A percentile compares a stretch with the other conserved stretches of the same genome.
These are phyloP conservation scores for Pimpla rufipes DNA, from an alignment of 2,888 invertebrate genomes.

Conservation along the genomic window DNA sequence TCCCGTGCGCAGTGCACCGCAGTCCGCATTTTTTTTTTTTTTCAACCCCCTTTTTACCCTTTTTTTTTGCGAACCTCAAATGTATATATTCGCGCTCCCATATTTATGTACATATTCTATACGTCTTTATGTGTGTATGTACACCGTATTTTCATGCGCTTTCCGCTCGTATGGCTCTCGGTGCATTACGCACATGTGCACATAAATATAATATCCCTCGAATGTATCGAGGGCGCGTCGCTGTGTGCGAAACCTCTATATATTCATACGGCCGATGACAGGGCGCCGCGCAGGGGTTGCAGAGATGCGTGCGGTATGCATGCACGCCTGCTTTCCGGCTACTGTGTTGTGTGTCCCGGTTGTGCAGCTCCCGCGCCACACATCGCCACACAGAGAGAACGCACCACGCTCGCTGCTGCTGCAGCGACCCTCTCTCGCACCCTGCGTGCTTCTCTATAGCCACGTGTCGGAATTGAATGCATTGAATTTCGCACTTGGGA, in stretches of 20 bases:
- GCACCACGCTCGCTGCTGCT: constrained; percentile 4
- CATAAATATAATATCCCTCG: constrained; percentile 13
- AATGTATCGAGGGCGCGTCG: background rate
- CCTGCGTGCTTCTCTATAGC: constrained; percentile 23
- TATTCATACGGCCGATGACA: constrained; percentile 7
- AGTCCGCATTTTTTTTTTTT: background rate
- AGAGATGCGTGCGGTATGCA: constrained; percentile 17
- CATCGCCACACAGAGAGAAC: background rate
- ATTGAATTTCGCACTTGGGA: constrained; percentile 60
- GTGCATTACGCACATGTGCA: constrained; percentile 15
- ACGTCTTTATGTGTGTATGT: background rate
- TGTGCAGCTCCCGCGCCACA: background rate
- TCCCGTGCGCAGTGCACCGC: background rate
- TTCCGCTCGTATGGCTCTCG: constrained; percentile 2
- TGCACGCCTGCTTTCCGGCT: constrained; percentile 6
- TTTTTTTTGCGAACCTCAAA: background rate
- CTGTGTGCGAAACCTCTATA: background rate
- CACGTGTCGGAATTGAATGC: constrained; percentile 53
- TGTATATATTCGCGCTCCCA: background rate
- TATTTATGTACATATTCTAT: background rate
- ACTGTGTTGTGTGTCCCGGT: background rate
- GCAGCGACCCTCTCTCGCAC: background rate
- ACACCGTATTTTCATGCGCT: constrained; percentile 6
- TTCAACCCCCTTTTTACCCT: too few relatives aligned
- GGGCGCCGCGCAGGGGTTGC: background rate